Evolutionary conservation across 1,140 invertebrate species (phyloP).

Genomic region (Diabrotica undecimpunctata): DNA sequence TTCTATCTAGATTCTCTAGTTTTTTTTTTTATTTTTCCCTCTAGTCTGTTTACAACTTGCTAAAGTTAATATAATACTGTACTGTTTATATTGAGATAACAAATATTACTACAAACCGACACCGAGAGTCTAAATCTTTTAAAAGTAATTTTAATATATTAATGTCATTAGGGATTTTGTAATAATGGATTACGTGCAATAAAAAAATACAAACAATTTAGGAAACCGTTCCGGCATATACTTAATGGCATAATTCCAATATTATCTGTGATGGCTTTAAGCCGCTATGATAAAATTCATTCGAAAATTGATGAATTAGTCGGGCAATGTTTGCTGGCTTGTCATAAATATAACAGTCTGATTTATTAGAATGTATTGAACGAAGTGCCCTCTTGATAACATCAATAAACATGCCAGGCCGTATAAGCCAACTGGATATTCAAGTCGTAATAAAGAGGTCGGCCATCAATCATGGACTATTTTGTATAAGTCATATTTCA

Average conservation of each 20-base stretch:
- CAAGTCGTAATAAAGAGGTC: conserved; percentile 2
- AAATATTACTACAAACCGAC: no score
- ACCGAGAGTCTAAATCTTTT: no score
- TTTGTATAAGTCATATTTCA: neutral
- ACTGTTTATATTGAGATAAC: no score
- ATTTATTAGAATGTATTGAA: conserved; percentile 3
- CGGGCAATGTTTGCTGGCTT: conserved; percentile 1
- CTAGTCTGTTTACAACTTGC: no score
- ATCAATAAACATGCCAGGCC: neutral
- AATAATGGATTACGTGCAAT: neutral
- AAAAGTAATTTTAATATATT: no score
- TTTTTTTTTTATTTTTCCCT: no score
- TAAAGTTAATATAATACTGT: no score
- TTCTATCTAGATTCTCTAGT: no score
- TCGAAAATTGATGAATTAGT: conserved; percentile 2
- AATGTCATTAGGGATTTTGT: neutral
- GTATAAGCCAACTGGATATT: conserved; percentile 2
- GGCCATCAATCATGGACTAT: conserved; percentile 1
- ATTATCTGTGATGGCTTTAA: neutral
- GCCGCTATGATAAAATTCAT: conserved; percentile 1
- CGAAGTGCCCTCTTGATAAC: conserved; percentile 1
- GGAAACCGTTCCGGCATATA: neutral
- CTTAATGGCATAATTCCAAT: neutral
- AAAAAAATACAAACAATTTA: neutral
- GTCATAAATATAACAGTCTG: conserved; percentile 2